Percentiles rank a stretch among this genome's conserved stretches.
Evolutionary conservation across 2,888 invertebrate species (phyloP).

Genomic region (Gandaritis pyraliata): DNA sequence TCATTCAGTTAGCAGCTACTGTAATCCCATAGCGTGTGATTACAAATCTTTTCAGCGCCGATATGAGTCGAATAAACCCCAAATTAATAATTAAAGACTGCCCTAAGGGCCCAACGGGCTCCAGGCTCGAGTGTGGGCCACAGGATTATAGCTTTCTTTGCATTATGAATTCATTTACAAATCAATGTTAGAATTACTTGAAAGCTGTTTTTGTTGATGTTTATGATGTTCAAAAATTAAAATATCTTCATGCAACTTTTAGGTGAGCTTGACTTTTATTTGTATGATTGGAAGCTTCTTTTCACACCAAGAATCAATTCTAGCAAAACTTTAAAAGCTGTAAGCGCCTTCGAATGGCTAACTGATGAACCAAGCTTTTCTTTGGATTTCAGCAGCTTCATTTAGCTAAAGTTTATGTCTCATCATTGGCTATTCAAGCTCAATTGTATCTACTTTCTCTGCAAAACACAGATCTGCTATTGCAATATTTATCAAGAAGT

Average conservation of each 20-base stretch:
- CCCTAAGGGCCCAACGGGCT: conserved; percentile 2
- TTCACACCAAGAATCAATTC: too few species aligned
- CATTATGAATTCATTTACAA: conserved; percentile 20
- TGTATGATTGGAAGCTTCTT: too few species aligned
- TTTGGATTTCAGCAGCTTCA: neutral
- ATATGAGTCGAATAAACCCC: conserved; percentile 36
- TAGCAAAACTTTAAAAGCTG: too few species aligned
- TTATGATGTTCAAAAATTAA: too few species aligned
- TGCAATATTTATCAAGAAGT: neutral
- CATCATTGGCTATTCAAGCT: too few species aligned
- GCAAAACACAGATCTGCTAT: neutral
- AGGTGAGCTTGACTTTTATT: too few species aligned
- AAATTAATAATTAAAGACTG: conserved; percentile 35
- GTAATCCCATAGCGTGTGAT: conserved; percentile 35
- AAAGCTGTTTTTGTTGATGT: too few species aligned
- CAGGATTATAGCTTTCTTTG: conserved; percentile 30
- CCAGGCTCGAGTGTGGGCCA: conserved; percentile 4
- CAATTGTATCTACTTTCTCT: too few species aligned
- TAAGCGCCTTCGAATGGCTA: too few species aligned
- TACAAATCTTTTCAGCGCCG: conserved; percentile 40
- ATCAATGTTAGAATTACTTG: too few species aligned
- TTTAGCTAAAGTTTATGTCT: neutral
- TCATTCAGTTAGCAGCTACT: conserved; percentile 13
- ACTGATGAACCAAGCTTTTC: too few species aligned
- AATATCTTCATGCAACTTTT: too few species aligned